A percentile compares a stretch with the other conserved stretches of the same genome.
phyloP scores from a whole-genome alignment of 2,888 invertebrate genomes.

The Cepaea hortensis region DNA sequence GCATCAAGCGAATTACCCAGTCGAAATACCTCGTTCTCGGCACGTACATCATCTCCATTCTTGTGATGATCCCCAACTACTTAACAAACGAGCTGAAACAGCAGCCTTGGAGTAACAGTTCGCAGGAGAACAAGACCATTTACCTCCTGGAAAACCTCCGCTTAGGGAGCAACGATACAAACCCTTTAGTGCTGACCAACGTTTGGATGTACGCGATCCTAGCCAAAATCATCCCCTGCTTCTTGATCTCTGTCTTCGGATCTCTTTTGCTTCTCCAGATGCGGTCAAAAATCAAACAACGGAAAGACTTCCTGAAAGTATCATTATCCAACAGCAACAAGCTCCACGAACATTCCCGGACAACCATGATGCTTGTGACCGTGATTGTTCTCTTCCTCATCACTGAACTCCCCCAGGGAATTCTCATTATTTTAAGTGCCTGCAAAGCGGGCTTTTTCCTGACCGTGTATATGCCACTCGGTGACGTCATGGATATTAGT shows the following conservation, averaged over 20 bases:
- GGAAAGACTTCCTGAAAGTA: conserved; percentile 65
- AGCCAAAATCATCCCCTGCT: conserved; percentile 92
- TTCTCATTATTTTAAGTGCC: conserved; percentile 84
- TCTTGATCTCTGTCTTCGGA: conserved; percentile 85
- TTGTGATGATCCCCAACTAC: conserved; percentile 90
- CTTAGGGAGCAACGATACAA: conserved; percentile 62
- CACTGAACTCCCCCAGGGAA: conserved; percentile 91
- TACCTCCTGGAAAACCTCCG: conserved; percentile 62
- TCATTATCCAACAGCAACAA: conserved; percentile 64
- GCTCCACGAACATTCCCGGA: conserved; percentile 80
- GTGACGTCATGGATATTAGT: conserved; percentile 91
- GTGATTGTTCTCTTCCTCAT: conserved; percentile 89
- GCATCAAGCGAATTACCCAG: conserved; percentile 84
- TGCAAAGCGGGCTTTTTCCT: conserved; percentile 83
- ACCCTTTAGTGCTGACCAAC: conserved; percentile 78
- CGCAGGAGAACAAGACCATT: conserved; percentile 55
- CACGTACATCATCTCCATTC: conserved; percentile 89
- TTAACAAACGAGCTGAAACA: conserved; percentile 81
- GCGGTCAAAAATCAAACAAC: conserved; percentile 63
- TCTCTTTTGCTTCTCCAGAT: conserved; percentile 74
- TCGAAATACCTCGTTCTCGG: conserved; percentile 86
- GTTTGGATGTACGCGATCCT: conserved; percentile 95
- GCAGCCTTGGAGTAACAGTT: not conserved
- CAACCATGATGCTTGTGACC: conserved; percentile 91
- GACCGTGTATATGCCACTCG: conserved; percentile 80